A percentile compares a stretch with the other conserved stretches of the same genome.
Conservation (phyloP, 2,888 invertebrate genomes). For the Plagiodera versicolora region DNA sequence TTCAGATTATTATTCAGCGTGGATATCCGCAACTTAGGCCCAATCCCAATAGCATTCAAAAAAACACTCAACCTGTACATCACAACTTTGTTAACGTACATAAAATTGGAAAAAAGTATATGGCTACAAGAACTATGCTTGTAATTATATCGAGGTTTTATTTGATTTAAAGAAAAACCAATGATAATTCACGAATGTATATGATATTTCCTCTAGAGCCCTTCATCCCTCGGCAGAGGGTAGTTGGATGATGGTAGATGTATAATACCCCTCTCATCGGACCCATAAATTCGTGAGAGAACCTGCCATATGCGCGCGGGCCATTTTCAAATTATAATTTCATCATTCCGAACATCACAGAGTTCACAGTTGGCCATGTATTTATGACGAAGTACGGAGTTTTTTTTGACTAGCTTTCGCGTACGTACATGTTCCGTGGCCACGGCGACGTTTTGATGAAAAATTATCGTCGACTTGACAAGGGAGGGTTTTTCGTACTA, state of each 20-base stretch:
- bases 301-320: constrained; percentile 32
- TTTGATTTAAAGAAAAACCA: too few species aligned
- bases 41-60: too few species aligned
- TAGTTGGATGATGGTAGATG: constrained; percentile 1
- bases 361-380: constrained; percentile 17
- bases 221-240: too few species aligned
- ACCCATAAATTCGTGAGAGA: constrained; percentile 30
- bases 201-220: too few species aligned
- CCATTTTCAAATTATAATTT: constrained; percentile 39
- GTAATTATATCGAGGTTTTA: too few species aligned
- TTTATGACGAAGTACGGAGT: constrained; percentile 22
- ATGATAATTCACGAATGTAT: too few species aligned
- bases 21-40: too few species aligned
- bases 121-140: too few species aligned
- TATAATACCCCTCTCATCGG: constrained; percentile 29
- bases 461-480: neutral
- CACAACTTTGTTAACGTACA: too few species aligned
- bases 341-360: constrained; percentile 30
- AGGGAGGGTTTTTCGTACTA: neutral
- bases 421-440: neutral
- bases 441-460: neutral
- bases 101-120: too few species aligned
- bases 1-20: too few species aligned
- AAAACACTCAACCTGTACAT: too few species aligned
- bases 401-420: neutral